Evolutionary conservation across 2,113 vertebrate genomes (phyloP), one percentile per base, ranked within the genome.

Genomic region (Bostrychus sinensis): DNA sequence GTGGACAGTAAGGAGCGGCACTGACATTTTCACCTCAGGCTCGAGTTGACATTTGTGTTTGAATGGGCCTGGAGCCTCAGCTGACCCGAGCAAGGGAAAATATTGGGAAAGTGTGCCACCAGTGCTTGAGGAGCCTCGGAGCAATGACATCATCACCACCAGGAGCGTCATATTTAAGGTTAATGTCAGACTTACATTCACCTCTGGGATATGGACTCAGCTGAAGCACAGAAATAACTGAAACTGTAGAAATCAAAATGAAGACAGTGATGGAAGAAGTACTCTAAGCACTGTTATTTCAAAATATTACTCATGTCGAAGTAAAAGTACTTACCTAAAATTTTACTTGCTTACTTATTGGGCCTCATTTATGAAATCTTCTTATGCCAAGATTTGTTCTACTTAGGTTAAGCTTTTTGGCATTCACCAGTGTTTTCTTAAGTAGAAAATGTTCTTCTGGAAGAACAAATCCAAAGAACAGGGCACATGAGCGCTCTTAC

Each of bases 21-120:
- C 25, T 55, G 75, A 77, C 73, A 64, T 79, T 85, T 74, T 70
- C 62, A 84, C 80, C 79, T 70, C 70, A 77, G 73, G 69, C 77
- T 73, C 28, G 76, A 75, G 63, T 77, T 82, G 79, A 84, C 78
- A 80, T 86, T 87, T 82, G 42, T 61, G 61, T 65, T 57, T 75
- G 68, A 80, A 69, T 51, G 38, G 57, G 58, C 37, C 72, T 9
- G 19, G 32, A 59, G 60, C 56, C 53, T 32, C 41, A 74, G 72
- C 65, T 25, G 46, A 77, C 46, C 64, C 14, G 5, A 19, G 72
- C 32, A 45, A 43, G 41, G 36, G 39, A 63, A 74, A 81, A 73
- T 39, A 56, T 57, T 57, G 36, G 45, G 53, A 25, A 58, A 17
- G 67, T 72, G 57, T 37, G 39, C 2, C 0, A 34, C 22, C 13